Evolutionary conservation across 2,113 vertebrate species (phyloP), one percentile per base, ranked within the genome.

Genomic region (Propithecus coquereli): DNA sequence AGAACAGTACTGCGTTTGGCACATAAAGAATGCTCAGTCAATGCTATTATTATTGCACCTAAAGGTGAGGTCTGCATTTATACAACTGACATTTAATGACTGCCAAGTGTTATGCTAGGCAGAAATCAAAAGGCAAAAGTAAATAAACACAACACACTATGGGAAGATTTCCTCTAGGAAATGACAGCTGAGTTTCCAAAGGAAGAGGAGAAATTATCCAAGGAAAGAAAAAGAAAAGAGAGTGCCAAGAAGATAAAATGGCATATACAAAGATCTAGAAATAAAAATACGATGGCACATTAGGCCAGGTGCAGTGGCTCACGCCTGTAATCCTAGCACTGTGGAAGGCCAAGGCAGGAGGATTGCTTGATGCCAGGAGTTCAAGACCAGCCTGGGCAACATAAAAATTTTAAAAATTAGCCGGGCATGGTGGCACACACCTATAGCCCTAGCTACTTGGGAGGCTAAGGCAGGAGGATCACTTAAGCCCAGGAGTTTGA

Each of bases 71-170:
- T 61, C 45, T 43, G 22, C 85, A 85, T 90, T 32, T 85, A 90
- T 25, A 82, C n/a, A 74, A 54, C 30, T 57, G 45, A 84, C 52
- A 77, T 57, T 83, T 65, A 94, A 0, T 84, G 34, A 85, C 20
- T 76, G 43, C 25, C 71, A 95, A 63, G 43, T 91, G 17, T 82
- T 63, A 87, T 89, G 27, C 37, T 65, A 91, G 63, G 59, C 14
- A 95, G 59, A 94, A 88, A 85, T 54, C 83, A 91, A 90, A 80
- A 74, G 23, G 47, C 43, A 54, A 34, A 91, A 93, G 47, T 45
- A 91, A 91, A 91, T 18, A 95, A 79, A 65, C 27, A 4, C 34
- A 87, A 82, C 37, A 73, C 18, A n/a, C 30, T 59, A 52, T 45
- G 63, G 52, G 47, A 90, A 74, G 27, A 59, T 40, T 92, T 85